Base-by-base conservation (phyloP, 2,888 invertebrate species). In the Augochlorella aurata region DNA sequence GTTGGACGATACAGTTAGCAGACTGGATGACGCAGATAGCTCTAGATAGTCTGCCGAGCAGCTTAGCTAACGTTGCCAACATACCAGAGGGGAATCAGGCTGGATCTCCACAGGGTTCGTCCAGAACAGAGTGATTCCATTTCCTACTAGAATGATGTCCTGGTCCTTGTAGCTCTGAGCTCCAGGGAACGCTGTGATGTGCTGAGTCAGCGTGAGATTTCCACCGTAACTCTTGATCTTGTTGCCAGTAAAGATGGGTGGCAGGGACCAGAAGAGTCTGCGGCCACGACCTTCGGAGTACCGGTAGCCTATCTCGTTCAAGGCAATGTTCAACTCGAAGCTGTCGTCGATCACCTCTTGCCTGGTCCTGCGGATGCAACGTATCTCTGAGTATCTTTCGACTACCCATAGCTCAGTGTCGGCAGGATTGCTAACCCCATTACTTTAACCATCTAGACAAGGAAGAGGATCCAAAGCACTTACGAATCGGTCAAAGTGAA, bases 201-300 rank as follows among this genome's bases (percentile, higher is more conserved):
- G 95, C 89, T 98, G 96, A 0, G 96, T 96, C 82, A 98, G 95
- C 21, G 96, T 96, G 8, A 99, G 93, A 73, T 95, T 95, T 0
- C 98, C 98, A 0, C 98, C 98, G 92, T 98, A 99, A 0, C 98
- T 98, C 77, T 97, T 95, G 10, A 98, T 95, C 94, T 97, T 95
- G 90, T 97, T 96, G 63, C 97, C 97, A 91, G 91, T 92, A 87
- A 88, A 93, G 38, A 87, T 74, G 0, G 95, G 92, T 9, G 97
- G 97, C 44, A 98, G 93, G 1, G 97, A 96, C 97, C 97, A 97
- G 94, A 96, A 97, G 65, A 96, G 94, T 89, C 95, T 90, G 76
- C 94, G 94, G 10, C 94, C 94, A 54, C 93, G 94, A 1, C 93
- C 92, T 69, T 93, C 89, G 85, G 94, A 88, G 86, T 95, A 95